phyloP scores from a whole-genome alignment of 2,888 invertebrate genomes.

The Himalopsyche japonica region DNA sequence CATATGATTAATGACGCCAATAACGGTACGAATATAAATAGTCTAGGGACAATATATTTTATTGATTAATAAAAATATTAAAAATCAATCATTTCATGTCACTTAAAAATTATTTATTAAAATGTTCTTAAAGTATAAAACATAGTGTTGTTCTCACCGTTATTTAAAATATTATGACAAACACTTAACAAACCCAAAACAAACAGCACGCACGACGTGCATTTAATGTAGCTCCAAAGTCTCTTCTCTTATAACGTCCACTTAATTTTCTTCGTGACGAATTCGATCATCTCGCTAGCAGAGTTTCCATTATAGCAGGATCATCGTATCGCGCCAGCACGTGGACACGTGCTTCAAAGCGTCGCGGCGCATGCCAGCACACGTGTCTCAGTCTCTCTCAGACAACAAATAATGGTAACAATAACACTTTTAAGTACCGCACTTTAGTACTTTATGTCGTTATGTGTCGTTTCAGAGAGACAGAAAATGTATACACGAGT shows the following conservation, averaged over 20 bases:
- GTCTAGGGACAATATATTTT: no score
- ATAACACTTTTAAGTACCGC: slow-evolving; percentile 12
- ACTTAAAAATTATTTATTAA: no score
- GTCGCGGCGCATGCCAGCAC: not conserved
- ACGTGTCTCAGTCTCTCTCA: not conserved
- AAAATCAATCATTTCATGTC: no score
- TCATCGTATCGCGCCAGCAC: not conserved
- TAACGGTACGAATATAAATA: no score
- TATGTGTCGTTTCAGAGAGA: not conserved
- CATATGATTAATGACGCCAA: no score
- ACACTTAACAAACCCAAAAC: not conserved
- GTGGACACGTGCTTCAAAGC: not conserved
- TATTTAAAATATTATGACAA: not conserved
- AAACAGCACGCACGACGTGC: not conserved
- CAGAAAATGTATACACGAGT: not conserved
- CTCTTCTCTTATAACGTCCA: not conserved
- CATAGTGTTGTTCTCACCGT: no score
- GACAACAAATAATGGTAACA: not conserved
- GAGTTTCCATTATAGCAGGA: slow-evolving; percentile 6
- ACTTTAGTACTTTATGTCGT: not conserved
- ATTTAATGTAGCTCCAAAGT: not conserved
- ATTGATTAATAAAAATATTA: no score
- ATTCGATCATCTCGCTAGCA: slow-evolving; percentile 6
- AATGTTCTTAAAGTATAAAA: no score
- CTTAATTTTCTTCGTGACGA: slow-evolving; percentile 13